Conservation (phyloP, 1,140 invertebrate species). For the Pogonognathellus flavescens region DNA sequence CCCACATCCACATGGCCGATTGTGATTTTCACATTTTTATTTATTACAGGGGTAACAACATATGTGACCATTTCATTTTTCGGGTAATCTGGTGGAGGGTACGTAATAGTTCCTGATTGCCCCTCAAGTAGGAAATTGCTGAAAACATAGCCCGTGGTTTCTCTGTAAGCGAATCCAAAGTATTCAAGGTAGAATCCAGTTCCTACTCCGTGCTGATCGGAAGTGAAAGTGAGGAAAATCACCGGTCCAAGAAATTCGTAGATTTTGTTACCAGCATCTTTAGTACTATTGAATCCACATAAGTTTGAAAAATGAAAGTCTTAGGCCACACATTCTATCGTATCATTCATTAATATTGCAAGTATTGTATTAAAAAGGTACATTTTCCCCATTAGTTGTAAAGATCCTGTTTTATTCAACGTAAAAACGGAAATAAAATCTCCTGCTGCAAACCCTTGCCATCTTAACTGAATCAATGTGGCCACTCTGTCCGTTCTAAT, state of each 20-base stretch:
- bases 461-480: constrained; percentile 31
- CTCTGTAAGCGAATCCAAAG: constrained; percentile 52
- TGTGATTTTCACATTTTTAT: background rate
- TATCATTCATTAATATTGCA: background rate
- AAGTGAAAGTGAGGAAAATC: constrained; percentile 42
- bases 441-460: constrained; percentile 17
- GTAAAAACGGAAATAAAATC: constrained; percentile 26
- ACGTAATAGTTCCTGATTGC: background rate
- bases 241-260: constrained; percentile 19
- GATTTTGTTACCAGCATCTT: constrained; percentile 1
- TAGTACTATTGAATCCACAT: background rate
- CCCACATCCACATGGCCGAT: constrained; percentile 33
- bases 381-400: background rate
- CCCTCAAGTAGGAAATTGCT: constrained; percentile 3
- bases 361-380: background rate
- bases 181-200: constrained; percentile 48
- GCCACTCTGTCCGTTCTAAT: constrained; percentile 49
- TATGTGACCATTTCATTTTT: constrained; percentile 8
- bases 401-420: background rate
- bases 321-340: background rate
- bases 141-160: constrained; percentile 32
- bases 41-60: background rate
- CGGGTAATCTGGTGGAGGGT: background rate
- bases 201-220: constrained; percentile 27
- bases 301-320: background rate